Conservation (phyloP, 2,888 invertebrate genomes). For the Parthenolecanium corni region DNA sequence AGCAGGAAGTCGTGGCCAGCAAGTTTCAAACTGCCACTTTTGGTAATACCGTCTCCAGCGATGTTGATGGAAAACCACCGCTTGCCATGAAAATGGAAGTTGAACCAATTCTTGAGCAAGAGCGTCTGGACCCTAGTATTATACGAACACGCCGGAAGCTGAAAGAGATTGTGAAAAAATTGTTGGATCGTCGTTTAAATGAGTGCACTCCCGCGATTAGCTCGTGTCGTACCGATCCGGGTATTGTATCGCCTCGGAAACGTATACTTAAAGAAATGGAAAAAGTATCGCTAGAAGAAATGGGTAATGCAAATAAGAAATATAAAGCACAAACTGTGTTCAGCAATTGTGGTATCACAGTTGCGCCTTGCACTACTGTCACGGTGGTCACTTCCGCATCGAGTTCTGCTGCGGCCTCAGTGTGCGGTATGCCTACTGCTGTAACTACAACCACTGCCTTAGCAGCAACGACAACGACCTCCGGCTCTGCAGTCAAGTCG, state of each 20-base stretch:
- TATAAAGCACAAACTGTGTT: conserved; percentile 39
- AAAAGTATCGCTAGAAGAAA: conserved; percentile 58
- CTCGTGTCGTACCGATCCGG: conserved; percentile 38
- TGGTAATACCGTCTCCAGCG: too few relatives aligned
- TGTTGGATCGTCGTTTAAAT: conserved; percentile 33
- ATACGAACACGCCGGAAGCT: conserved; percentile 7
- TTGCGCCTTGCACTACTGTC: conserved; percentile 32
- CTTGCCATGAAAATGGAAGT: too few relatives aligned
- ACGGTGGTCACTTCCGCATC: conserved; percentile 33
- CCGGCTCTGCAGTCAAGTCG: conserved; percentile 33
- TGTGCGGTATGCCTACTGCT: background rate
- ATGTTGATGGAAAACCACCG: too few relatives aligned
- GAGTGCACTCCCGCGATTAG: conserved; percentile 15
- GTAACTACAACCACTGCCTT: conserved; percentile 5
- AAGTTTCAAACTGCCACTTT: background rate
- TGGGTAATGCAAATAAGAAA: conserved; percentile 43
- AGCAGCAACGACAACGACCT: conserved; percentile 31
- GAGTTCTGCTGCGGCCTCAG: conserved; percentile 34
- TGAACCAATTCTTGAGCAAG: too few relatives aligned
- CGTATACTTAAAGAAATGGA: conserved; percentile 71
- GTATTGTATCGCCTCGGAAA: conserved; percentile 69
- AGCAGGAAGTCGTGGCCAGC: conserved; percentile 1
- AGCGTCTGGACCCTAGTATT: too few relatives aligned
- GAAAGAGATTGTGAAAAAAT: conserved; percentile 33
- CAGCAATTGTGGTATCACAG: background rate